phyloP scores from a whole-genome alignment of 2,888 invertebrate genomes.

The Synanthedon tipuliformis region DNA sequence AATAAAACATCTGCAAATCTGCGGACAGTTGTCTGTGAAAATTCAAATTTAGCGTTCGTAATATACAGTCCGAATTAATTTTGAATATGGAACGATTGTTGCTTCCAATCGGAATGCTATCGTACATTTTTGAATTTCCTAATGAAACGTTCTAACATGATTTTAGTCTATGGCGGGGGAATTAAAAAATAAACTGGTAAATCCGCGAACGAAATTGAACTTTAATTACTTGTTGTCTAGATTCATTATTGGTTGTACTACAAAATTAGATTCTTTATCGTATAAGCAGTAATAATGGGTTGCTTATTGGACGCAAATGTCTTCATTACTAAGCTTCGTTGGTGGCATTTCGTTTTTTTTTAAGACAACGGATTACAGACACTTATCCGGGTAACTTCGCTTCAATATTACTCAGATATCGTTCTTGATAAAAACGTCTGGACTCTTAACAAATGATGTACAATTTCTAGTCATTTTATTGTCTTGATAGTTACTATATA shows the following conservation, averaged over 20 bases:
- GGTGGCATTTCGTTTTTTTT: constrained; percentile 25
- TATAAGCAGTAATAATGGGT: constrained; percentile 31
- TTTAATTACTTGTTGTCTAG: constrained; percentile 2
- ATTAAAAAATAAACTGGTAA: constrained; percentile 11
- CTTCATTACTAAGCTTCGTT: constrained; percentile 50
- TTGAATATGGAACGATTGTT: not conserved
- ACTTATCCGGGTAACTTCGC: not conserved
- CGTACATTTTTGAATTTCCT: constrained; percentile 2
- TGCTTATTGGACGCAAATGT: constrained; percentile 44
- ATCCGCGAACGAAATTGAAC: constrained; percentile 5
- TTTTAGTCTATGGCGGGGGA: constrained; percentile 4
- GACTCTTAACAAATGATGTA: too few species aligned
- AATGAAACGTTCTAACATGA: constrained; percentile 5
- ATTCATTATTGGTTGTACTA: constrained; percentile 8
- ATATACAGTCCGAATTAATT: not conserved
- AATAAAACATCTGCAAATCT: not conserved
- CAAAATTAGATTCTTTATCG: constrained; percentile 24
- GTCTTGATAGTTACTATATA: too few species aligned
- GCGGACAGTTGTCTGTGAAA: not conserved
- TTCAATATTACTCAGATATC: not conserved
- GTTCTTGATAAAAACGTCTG: too few species aligned
- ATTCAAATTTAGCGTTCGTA: not conserved
- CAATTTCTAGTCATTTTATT: too few species aligned
- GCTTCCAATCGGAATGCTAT: not conserved
- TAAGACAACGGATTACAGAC: not conserved